These are phyloP conservation scores for Lontra canadensis DNA, from an alignment of 2,113 vertebrate species.

Conservation along the genomic window DNA sequence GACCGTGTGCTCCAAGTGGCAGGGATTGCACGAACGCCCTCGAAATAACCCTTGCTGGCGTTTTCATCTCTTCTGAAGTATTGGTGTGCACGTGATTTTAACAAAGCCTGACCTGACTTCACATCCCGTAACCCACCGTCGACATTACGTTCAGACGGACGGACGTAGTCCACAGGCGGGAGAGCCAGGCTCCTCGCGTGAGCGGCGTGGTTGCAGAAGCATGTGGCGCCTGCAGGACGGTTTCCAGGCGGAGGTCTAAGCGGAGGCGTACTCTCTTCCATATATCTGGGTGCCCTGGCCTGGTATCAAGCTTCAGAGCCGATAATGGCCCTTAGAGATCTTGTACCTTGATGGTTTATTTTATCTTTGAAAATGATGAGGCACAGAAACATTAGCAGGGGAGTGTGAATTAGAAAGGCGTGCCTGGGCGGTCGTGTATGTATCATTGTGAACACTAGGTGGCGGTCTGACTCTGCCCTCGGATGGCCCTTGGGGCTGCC, in stretches of 20 bases:
- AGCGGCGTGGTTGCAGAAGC: no score
- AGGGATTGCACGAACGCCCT: no score
- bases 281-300: not conserved
- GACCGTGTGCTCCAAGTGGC: accelerated
- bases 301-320: not conserved
- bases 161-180: not conserved
- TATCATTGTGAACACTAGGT: not conserved
- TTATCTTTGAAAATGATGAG: not conserved
- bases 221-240: accelerated
- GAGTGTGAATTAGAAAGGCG: not conserved
- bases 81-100: accelerated
- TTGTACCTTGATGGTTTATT: not conserved
- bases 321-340: not conserved
- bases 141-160: not conserved
- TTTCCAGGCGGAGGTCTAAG: not conserved
- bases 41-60: not conserved
- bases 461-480: not conserved
- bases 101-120: not conserved
- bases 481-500: accelerated
- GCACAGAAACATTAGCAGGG: no score
- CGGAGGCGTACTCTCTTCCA: not conserved
- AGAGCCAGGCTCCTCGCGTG: accelerated
- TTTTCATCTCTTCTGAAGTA: accelerated
- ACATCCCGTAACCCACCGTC: accelerated
- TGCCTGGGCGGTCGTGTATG: not conserved